Evolutionary conservation across 2,888 invertebrate species (phyloP), one percentile per base, ranked within the genome.

Genomic region (Nycteola revayana): DNA sequence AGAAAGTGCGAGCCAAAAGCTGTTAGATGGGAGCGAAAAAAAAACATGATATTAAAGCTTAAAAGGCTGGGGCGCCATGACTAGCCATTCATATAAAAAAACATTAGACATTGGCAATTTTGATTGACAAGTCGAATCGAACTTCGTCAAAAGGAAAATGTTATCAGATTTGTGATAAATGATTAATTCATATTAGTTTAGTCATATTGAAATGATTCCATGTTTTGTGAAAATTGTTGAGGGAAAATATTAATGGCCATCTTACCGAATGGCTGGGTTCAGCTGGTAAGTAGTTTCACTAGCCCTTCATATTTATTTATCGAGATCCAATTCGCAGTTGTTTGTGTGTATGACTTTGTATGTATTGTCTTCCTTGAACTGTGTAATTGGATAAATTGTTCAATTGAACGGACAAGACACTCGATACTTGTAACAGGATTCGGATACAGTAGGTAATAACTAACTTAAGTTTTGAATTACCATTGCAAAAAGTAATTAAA

Each of bases 191-290:
- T 21, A 5, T 3, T 21, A 21, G 21, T 21, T 21, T n/a, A n/a
- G 21, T 7, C 21, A 2, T 46, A 62, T 64, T 38, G 35, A 43
- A 41, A 45, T 60, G 49, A 43, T 46, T 49, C 35, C 42, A 41
- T 37, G 33, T 57, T 46, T 49, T 45, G 44, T 61, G 49, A 66
- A 60, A 48, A 66, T 66, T 64, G 65, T 72, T 68, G 67, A 65
- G 54, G 69, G 62, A 63, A 55, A 61, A 58, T 74, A 82, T 88
- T 84, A 73, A 88, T 88, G 88, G 88, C 85, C 77, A 81, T 77
- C 73, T 65, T 73, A 83, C 81, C 89, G 89, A 89, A 90, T 90
- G 90, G 90, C 89, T 84, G 90, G 89, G 72, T 90, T 90, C 79
- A 90, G 84, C 77, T 90, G 90, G 90, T 89, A 60, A 83, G 81